Base-by-base conservation (phyloP, 2,888 invertebrate genomes). In the Andrena marginata region DNA sequence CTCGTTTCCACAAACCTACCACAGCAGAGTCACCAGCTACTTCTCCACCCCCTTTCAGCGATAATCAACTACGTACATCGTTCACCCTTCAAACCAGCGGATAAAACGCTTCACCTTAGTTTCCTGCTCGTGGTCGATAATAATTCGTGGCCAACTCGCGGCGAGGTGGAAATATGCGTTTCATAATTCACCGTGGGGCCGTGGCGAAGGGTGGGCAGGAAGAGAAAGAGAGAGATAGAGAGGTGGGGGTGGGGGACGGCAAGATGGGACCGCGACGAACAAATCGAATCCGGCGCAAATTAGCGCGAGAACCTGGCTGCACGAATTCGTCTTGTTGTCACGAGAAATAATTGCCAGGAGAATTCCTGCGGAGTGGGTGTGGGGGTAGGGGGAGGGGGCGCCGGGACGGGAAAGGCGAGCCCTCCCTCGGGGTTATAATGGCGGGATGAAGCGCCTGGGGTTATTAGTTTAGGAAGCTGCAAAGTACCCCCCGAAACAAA, bases 381-480 rank as follows among this genome's bases (percentile, higher is more conserved):
- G 26, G 56, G 26, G 4, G 4, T 26, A 7, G n/a, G n/a, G n/a
- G n/a, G n/a, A n/a, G 23, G 56, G 56, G 56, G 56, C 10, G 71
- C 48, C 63, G 68, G 70, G 75, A 56, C 23, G 77, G 68, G 75
- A 60, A 77, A 74, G 75, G 63, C 67, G 84, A 75, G 51, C 51
- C 84, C 67, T 88, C 87, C 89, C 87, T 56, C 56, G 78, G 81
- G 87, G 84, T 89, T 87, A 87, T 89, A 86, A 90, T 85, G 81
- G 80, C 72, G 77, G 79, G 88, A 90, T 87, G 88, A 90, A 87
- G 82, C 87, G 90, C 90, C 88, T 77, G 87, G 80, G 91, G 91
- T 92, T 92, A 92, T 92, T 92, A 91, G 92, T 90, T 91, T 91
- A 92, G 91, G 92, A 92, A 92, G 90, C 90, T 90, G 89, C 85